Evolutionary conservation across 2,113 vertebrate genomes (phyloP), one percentile per base, ranked within the genome.

Genomic region (Hippocampus comes): DNA sequence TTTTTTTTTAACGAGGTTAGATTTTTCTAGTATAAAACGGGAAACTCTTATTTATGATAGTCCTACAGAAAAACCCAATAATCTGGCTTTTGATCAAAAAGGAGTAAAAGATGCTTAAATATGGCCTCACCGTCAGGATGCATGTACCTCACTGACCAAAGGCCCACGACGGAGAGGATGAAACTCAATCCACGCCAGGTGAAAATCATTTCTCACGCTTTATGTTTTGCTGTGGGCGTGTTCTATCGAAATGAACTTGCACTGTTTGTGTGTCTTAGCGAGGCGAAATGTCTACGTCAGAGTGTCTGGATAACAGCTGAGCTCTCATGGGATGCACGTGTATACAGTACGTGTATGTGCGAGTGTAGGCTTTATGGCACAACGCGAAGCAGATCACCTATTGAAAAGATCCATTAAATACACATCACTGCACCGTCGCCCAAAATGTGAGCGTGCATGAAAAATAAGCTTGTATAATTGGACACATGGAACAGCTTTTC

Each of bases 101-200:
- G 11, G 23, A 59, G 56, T 9, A 25, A 59, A 27, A 27, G 23
- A 59, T 15, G 59, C 59, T 61, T 5, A 61, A 30, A 61, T 61
- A 9, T 14, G 5, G 14, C 14, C 27, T 3, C 8, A 34, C 34
- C 57, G 68, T 66, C 55, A 67, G 49, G 59, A 56, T 49, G 71
- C 55, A 43, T 61, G 48, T 77, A 84, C 74, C 79, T 73, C 81
- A 76, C 83, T 84, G 34, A 38, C 34, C 80, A 86, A 86, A 85
- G 87, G 88, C 69, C 70, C 69, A 70, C 9, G 5, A 4, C 2
- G 75, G 71, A 82, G 67, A 41, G 67, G 67, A 84, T 76, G 86
- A 87, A 89, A 89, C 41, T n/a, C 6, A 30, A 86, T 77, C 85
- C 84, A 48, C 5, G 1, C 83, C 89, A 89, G 87, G 88, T 89